Base-by-base conservation (phyloP, 1,140 invertebrate species). In the Drosophila tristis region DNA sequence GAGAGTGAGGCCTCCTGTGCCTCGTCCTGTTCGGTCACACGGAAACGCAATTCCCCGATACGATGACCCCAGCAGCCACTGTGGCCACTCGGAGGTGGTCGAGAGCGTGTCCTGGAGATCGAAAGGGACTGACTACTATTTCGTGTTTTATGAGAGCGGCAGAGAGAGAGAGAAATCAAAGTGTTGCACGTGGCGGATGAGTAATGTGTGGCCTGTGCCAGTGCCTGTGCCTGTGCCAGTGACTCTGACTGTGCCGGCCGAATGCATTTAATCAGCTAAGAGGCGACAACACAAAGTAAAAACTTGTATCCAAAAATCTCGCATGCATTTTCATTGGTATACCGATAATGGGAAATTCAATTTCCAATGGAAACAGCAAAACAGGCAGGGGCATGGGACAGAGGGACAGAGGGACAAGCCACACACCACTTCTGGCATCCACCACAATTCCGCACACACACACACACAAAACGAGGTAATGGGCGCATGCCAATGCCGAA, bases 321-420 rank as follows among this genome's bases (percentile, higher is more conserved):
- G 76, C 56, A 78, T 81, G 77, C 78, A 75, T 78, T 78, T 87
- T 82, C 82, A 81, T 81, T 86, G 73, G 62, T 66, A 75, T 23
- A 73, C 49, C 74, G 71, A 68, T 78, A 65, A 78, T 80, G 80
- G 81, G 51, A 77, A 86, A 85, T 85, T 80, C 59, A 86, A 86
- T 85, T 82, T 84, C 47, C 74, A 70, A 73, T 48, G 65, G 64
- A 66, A 39, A 39, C 4, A 9, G 3, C 31, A 35, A 9, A 35
- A 11, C 8, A 35, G 31, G 9, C 3, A 11, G 2, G 3, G 31
- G 7, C 0, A 11, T 11, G 35, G 9, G 35, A 11, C 3, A 4
- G 9, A 9, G 9, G 31, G 31, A 9, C 7, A 9, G 29, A 35
- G 31, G 8, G 2, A 13, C 35, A 39, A 11, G 8, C 35, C 35